Conservation (phyloP, 2,888 invertebrate genomes). For the Ceramica pisi region DNA sequence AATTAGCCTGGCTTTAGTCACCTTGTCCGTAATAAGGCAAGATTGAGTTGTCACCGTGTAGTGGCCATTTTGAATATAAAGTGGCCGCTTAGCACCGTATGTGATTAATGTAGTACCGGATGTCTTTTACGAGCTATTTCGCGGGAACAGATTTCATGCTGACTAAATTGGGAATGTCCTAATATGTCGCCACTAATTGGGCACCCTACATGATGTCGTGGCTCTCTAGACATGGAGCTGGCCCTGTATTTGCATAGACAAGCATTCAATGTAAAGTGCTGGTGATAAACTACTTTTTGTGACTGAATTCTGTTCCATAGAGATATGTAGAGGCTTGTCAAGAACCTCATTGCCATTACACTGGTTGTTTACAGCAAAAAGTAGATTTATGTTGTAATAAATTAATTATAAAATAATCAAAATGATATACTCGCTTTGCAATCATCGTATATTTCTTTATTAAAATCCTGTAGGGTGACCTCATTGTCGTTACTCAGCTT, state of each 20-base stretch:
- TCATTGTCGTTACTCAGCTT: conserved; percentile 33
- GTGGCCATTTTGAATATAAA: conserved; percentile 83
- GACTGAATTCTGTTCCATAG: conserved; percentile 43
- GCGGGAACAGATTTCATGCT: conserved; percentile 72
- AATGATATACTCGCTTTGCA: conserved; percentile 22
- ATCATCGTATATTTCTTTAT: conserved; percentile 16
- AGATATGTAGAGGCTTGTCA: conserved; percentile 9
- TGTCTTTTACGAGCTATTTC: conserved; percentile 82
- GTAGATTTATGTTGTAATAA: conserved; percentile 29
- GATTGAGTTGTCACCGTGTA: conserved; percentile 86
- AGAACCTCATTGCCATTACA: conserved; percentile 28
- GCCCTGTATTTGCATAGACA: conserved; percentile 53
- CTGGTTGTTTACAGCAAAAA: conserved; percentile 28
- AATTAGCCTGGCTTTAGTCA: conserved; percentile 72
- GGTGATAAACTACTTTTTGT: conserved; percentile 53
- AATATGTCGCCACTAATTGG: conserved; percentile 74
- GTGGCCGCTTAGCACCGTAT: conserved; percentile 80
- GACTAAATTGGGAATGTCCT: conserved; percentile 73
- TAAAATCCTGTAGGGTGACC: conserved; percentile 26
- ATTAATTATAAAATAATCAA: conserved; percentile 49
- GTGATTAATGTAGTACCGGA: conserved; percentile 80
- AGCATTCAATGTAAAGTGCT: conserved; percentile 56
- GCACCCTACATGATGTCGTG: conserved; percentile 67
- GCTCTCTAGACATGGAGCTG: conserved; percentile 38
- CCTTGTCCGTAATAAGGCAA: conserved; percentile 70